phyloP scores from a whole-genome alignment of 2,888 invertebrate species.

The Mythimna pallens region DNA sequence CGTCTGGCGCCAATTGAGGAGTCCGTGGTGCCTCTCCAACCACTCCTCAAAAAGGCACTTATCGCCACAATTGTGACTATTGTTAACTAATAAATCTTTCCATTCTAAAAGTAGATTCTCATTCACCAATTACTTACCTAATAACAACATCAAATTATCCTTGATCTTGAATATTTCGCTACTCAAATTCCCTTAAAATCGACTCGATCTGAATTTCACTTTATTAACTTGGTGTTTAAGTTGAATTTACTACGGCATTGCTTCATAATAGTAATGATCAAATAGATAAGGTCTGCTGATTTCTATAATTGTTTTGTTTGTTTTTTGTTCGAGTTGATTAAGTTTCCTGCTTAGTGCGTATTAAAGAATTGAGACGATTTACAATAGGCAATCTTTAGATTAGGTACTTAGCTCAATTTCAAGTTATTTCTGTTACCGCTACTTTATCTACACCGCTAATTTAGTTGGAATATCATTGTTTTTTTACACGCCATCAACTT shows the following conservation, averaged over 20 bases:
- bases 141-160: conserved; percentile 25
- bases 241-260: background rate
- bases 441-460: background rate
- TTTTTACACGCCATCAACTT: too few species aligned
- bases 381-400: conserved; percentile 20
- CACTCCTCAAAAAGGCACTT: too few species aligned
- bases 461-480: too few species aligned
- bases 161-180: conserved; percentile 21
- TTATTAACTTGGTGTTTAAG: background rate
- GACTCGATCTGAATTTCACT: conserved; percentile 2
- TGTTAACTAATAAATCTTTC: conserved; percentile 20
- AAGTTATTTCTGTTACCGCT: conserved; percentile 26
- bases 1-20: too few species aligned
- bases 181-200: conserved; percentile 9
- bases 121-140: conserved; percentile 20
- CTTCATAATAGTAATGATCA: conserved; percentile 39
- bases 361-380: conserved; percentile 37
- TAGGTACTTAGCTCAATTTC: conserved; percentile 1
- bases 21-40: too few species aligned
- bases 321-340: conserved; percentile 53
- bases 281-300: conserved; percentile 56
- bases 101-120: conserved; percentile 45
- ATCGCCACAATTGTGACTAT: background rate
- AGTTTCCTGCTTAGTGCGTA: conserved; percentile 33
- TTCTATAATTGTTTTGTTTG: conserved; percentile 56